phyloP scores from a whole-genome alignment of 2,888 invertebrate species.

The Lumbricus terrestris region DNA sequence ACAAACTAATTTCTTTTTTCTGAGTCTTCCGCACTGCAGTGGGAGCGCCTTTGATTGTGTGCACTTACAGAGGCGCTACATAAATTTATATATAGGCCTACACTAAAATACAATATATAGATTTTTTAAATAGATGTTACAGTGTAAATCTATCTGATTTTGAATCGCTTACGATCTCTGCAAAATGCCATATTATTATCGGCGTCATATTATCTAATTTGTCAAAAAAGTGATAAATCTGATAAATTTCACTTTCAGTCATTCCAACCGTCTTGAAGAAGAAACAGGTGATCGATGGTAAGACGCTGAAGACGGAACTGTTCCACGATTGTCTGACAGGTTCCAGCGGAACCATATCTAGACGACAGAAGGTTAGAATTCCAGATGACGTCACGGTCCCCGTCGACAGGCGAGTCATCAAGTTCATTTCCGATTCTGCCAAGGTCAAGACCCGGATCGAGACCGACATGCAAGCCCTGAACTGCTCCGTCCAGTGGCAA shows the following conservation, averaged over 20 bases:
- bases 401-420: not conserved
- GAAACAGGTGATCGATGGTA: not conserved
- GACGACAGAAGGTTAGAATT: not conserved
- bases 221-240: not conserved
- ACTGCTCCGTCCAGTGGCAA: constrained; percentile 7
- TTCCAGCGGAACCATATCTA: not conserved
- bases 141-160: no score
- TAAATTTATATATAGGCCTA: no score
- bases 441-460: not conserved
- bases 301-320: not conserved
- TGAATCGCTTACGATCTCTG: no score
- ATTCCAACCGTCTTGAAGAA: constrained; percentile 6
- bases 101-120: no score
- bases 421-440: not conserved
- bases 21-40: no score
- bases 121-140: no score
- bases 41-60: no score
- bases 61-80: no score
- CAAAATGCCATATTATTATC: no score
- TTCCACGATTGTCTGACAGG: not conserved
- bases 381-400: not conserved
- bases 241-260: not conserved
- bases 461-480: not conserved
- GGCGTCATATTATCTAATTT: no score
- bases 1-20: no score